A percentile compares a stretch with the other conserved stretches of the same genome.
These are phyloP conservation scores for Acanthoscelides obtectus DNA, from an alignment of 2,888 invertebrate species.

Conservation along the genomic window DNA sequence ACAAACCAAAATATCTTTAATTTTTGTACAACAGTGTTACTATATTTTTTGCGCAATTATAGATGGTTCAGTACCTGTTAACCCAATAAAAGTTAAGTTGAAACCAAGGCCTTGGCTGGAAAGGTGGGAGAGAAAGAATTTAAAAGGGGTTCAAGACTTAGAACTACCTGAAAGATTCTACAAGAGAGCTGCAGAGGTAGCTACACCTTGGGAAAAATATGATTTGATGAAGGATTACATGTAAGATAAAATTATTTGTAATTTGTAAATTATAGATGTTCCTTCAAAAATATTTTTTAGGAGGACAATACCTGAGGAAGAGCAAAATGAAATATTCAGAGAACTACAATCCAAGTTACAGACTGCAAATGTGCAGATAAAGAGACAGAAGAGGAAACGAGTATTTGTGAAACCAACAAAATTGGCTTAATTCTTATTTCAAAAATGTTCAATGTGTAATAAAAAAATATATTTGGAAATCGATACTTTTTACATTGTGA, in stretches of 20 bases:
- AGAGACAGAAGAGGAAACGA: slow-evolving; percentile 58
- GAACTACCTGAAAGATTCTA: slow-evolving; percentile 39
- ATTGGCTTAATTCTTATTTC: slow-evolving; percentile 38
- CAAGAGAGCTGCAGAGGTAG: slow-evolving; percentile 53
- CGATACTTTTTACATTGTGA: slow-evolving; percentile 28
- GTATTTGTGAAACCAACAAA: slow-evolving; percentile 58
- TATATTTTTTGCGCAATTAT: too few species aligned
- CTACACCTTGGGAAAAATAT: slow-evolving; percentile 80
- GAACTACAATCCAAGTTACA: slow-evolving; percentile 76
- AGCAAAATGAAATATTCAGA: slow-evolving; percentile 77
- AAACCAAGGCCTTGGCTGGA: slow-evolving; percentile 87
- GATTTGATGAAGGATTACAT: slow-evolving; percentile 94
- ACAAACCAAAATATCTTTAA: not conserved
- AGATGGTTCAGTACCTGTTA: slow-evolving; percentile 41
- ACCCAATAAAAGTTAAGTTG: slow-evolving; percentile 57
- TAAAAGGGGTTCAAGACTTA: slow-evolving; percentile 62
- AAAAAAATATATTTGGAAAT: slow-evolving; percentile 29
- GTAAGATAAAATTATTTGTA: slow-evolving; percentile 42
- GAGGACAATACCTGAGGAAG: slow-evolving; percentile 80
- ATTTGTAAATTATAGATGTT: slow-evolving; percentile 4
- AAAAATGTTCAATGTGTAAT: slow-evolving; percentile 8
- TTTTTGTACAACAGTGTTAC: not conserved
- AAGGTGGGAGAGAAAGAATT: slow-evolving; percentile 77
- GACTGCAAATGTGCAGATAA: slow-evolving; percentile 62
- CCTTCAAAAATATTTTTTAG: slow-evolving; percentile 44